Conservation (phyloP, 2,888 invertebrate species). For the Rutpela maculata region DNA sequence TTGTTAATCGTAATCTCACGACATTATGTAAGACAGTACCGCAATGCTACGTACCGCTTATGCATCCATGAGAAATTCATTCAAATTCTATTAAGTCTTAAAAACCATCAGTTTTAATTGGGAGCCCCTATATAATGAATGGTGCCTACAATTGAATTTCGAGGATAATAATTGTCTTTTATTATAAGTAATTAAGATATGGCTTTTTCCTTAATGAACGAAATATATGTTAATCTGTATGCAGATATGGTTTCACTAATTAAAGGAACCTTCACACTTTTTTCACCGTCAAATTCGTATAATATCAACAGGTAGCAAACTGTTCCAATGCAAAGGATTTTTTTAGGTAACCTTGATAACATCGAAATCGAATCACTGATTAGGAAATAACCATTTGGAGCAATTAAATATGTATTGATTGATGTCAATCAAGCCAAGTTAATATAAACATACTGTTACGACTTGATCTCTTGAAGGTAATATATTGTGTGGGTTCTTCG, state of each 20-base stretch:
- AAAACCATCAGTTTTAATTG: too few relatives aligned
- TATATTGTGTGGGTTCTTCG: not conserved
- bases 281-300: constrained; percentile 7
- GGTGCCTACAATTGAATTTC: not conserved
- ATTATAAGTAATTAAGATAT: not conserved
- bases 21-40: too few relatives aligned
- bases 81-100: too few relatives aligned
- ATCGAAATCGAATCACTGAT: constrained; percentile 12
- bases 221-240: not conserved
- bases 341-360: constrained; percentile 19
- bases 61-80: too few relatives aligned
- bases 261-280: constrained; percentile 14
- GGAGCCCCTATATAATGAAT: not conserved
- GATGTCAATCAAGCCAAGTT: constrained; percentile 21
- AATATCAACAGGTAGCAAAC: constrained; percentile 24
- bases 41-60: too few relatives aligned
- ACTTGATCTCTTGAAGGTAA: constrained; percentile 8
- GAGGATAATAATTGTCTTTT: not conserved
- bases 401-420: constrained; percentile 20
- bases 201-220: constrained; percentile 5
- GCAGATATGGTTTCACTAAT: not conserved
- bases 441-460: not conserved
- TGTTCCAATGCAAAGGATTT: not conserved
- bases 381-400: constrained; percentile 10
- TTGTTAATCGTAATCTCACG: too few relatives aligned